Percentiles rank a stretch among this genome's conserved stretches.
Conservation (phyloP, 2,113 vertebrate species). For the Laterallus jamaicensis region DNA sequence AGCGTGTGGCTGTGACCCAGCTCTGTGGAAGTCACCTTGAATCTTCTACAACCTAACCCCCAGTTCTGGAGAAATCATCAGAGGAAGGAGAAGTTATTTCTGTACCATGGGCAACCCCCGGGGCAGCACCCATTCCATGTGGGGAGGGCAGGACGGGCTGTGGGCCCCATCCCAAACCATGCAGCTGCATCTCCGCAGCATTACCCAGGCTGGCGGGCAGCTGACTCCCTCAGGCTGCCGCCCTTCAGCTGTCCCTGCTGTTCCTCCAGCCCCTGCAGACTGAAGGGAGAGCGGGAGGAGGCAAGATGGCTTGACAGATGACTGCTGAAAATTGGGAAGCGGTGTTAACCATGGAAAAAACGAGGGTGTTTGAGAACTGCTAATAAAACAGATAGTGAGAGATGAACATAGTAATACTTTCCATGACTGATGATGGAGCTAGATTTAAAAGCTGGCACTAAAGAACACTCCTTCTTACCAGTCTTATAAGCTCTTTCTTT, state of each 20-base stretch:
- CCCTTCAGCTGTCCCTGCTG: rapidly evolving
- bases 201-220: background rate
- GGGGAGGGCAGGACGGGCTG: background rate
- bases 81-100: background rate
- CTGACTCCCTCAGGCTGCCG: background rate
- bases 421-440: background rate
- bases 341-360: background rate
- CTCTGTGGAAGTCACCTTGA: background rate
- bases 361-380: background rate
- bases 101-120: background rate
- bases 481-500: background rate
- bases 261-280: background rate
- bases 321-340: background rate
- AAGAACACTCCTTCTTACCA: background rate
- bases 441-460: background rate
- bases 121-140: background rate
- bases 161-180: background rate
- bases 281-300: background rate
- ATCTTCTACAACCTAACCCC: background rate
- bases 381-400: background rate
- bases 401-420: background rate
- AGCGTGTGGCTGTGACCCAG: background rate
- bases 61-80: background rate
- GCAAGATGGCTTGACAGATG: background rate
- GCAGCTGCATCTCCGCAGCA: background rate